Base-by-base conservation (phyloP, 2,888 invertebrate genomes). In the Ichneumoninae sp. region DNA sequence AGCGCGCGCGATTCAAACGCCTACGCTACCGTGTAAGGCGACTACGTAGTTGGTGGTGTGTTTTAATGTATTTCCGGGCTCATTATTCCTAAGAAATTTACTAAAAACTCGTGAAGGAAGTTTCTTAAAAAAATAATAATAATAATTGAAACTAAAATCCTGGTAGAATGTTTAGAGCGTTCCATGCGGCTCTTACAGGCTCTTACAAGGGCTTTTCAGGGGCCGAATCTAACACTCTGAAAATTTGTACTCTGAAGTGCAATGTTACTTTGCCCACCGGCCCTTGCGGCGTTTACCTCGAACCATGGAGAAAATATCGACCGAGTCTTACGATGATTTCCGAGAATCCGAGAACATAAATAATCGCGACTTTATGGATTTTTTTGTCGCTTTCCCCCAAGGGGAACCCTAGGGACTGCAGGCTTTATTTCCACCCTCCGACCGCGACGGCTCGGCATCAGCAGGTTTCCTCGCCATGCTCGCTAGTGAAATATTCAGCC, bases 401-500 rank as follows among this genome's bases (percentile, higher is more conserved):
- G 19, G 57, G 57, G 13, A 57, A 57, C 22, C 57, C 13, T 8
- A 3, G 57, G 26, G 10, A 4, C 16, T 62, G 30, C 16, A 30
- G 30, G 36, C 40, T 62, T 7, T 62, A 81, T 47, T 69, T 76
- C 60, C 69, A 69, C 81, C 75, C 54, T 75, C 50, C 72, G 50
- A 52, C 30, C 40, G 54, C 2, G 36, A 36, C 16, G 19, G 7
- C 54, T 13, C 44, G 75, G n/a, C 40, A 44, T 36, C 70, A 33
- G 62, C 40, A 70, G 65, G 76, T 76, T 72, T 33, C 50, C 65
- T n/a, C 16, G 65, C 22, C 72, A 68, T 33, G 66, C 60, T 60
- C 54, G 78, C 33, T 33, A 47, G 72, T 74, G 57, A 80, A 80
- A 80, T 80, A 74, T 74, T 80, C 68, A 74, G 72, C 57, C 33